Percentiles rank a stretch among this genome's conserved stretches.
Evolutionary conservation across 1,140 invertebrate genomes (phyloP).

Genomic region (Temnothorax curvispinosus): DNA sequence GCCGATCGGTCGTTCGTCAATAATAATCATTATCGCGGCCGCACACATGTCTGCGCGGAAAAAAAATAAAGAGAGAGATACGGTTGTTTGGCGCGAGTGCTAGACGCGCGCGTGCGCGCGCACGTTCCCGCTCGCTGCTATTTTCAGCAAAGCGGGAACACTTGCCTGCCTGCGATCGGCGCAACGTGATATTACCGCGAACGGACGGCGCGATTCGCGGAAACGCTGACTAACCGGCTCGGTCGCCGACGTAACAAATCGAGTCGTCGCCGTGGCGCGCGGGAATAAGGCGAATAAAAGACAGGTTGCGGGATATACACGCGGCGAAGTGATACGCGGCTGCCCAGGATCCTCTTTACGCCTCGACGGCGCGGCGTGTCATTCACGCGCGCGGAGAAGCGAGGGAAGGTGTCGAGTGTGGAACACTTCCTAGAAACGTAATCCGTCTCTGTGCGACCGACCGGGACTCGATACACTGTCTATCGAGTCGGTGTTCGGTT

Average conservation of each 20-base stretch:
- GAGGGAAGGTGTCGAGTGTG: slow-evolving; percentile 14
- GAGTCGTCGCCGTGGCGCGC: background rate
- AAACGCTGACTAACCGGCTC: slow-evolving; percentile 55
- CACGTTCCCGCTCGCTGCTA: background rate
- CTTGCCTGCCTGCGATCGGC: background rate
- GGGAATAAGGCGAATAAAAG: slow-evolving; percentile 7
- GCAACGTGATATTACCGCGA: slow-evolving; percentile 50
- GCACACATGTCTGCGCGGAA: background rate
- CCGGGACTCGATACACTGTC: slow-evolving; percentile 20
- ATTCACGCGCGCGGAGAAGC: background rate
- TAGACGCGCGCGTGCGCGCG: background rate
- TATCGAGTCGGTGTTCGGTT: slow-evolving; percentile 63
- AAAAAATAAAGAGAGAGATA: background rate
- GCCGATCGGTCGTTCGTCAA: slow-evolving; percentile 14
- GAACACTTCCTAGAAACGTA: slow-evolving; percentile 66
- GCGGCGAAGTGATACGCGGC: background rate
- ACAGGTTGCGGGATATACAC: background rate
- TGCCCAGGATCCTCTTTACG: background rate
- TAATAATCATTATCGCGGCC: slow-evolving; percentile 41
- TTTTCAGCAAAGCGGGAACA: slow-evolving; percentile 25
- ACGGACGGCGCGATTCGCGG: slow-evolving; percentile 41
- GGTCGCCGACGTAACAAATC: slow-evolving; percentile 52
- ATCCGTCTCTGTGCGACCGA: slow-evolving; percentile 31
- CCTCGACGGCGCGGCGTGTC: background rate
- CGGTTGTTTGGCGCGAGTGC: background rate